Conservation (phyloP, 2,888 invertebrate genomes). For the Meteorus colon region DNA sequence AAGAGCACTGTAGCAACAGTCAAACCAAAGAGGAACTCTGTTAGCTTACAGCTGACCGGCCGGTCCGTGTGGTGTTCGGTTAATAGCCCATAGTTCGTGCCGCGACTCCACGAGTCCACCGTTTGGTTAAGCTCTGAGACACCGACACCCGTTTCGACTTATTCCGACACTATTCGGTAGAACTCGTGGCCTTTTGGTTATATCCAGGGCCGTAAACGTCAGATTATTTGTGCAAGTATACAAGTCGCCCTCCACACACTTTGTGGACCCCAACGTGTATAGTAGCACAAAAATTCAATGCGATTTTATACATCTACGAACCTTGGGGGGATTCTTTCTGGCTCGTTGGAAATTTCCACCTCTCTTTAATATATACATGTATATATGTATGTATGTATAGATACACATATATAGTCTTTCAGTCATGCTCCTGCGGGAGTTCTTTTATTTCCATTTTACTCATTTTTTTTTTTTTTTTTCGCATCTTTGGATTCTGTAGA, state of each 20-base stretch:
- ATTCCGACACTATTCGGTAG: conserved; percentile 20
- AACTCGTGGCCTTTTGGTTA: conserved; percentile 41
- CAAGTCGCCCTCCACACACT: not conserved
- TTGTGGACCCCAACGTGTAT: not conserved
- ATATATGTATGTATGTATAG: not conserved
- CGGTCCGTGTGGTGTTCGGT: conserved; percentile 69
- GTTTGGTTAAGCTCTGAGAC: conserved; percentile 16
- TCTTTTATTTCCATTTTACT: conserved; percentile 32
- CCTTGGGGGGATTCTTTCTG: conserved; percentile 56
- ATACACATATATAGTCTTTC: not conserved
- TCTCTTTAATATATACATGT: conserved; percentile 19
- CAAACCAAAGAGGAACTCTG: conserved; percentile 52
- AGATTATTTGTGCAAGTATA: not conserved
- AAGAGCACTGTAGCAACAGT: conserved; percentile 48
- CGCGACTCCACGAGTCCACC: conserved; percentile 39
- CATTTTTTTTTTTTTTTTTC: conserved; percentile 5
- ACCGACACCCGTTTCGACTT: conserved; percentile 21
- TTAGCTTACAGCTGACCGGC: conserved; percentile 71
- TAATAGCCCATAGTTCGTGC: conserved; percentile 67
- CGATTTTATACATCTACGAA: conserved; percentile 12
- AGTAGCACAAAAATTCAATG: conserved; percentile 3
- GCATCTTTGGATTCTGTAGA: conserved; percentile 2
- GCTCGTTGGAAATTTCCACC: conserved; percentile 56
- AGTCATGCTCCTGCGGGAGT: conserved; percentile 47
- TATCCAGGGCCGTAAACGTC: conserved; percentile 23